phyloP scores from a whole-genome alignment of 2,797 vertebrate species.

The Melopsittacus undulatus region DNA sequence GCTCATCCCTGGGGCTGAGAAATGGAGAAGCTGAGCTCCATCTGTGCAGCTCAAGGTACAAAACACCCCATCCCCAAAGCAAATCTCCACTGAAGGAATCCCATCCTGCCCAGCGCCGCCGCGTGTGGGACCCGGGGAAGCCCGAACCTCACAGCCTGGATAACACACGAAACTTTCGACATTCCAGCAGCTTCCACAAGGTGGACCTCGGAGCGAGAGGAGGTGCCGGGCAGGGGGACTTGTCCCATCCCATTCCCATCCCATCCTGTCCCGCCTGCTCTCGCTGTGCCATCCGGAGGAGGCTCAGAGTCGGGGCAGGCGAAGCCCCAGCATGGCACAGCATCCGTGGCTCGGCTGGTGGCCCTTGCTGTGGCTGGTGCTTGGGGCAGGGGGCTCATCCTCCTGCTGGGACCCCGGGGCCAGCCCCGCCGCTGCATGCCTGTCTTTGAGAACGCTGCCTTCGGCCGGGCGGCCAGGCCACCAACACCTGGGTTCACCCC shows the following conservation, averaged over 20 bases:
- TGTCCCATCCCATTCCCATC: not conserved
- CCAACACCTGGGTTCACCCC: conserved; percentile 86
- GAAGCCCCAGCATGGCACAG: conserved; percentile 20
- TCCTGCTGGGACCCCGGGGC: conserved; percentile 81
- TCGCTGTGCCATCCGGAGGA: not conserved
- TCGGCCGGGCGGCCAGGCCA: conserved; percentile 80
- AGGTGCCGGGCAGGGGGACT: conserved; percentile 11
- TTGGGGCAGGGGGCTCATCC: conserved; percentile 74
- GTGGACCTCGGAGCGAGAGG: conserved; percentile 66
- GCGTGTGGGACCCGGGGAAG: not conserved
- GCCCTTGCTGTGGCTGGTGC: conserved; percentile 8
- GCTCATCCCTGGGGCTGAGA: not conserved
- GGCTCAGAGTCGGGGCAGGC: not conserved
- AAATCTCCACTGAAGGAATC: fast-evolving
- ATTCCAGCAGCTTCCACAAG: conserved; percentile 72
- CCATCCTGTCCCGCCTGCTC: not conserved
- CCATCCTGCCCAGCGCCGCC: fast-evolving
- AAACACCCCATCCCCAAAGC: not conserved
- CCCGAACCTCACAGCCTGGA: fast-evolving
- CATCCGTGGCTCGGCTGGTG: conserved; percentile 38
- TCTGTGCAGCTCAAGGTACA: fast-evolving
- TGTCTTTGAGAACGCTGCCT: conserved; percentile 89
- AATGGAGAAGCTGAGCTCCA: not conserved
- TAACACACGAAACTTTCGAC: not conserved
- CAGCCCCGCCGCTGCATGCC: conserved; percentile 86